These are phyloP conservation scores for Aphelenchoides besseyi DNA, from an alignment of 1,140 invertebrate genomes.

Conservation along the genomic window DNA sequence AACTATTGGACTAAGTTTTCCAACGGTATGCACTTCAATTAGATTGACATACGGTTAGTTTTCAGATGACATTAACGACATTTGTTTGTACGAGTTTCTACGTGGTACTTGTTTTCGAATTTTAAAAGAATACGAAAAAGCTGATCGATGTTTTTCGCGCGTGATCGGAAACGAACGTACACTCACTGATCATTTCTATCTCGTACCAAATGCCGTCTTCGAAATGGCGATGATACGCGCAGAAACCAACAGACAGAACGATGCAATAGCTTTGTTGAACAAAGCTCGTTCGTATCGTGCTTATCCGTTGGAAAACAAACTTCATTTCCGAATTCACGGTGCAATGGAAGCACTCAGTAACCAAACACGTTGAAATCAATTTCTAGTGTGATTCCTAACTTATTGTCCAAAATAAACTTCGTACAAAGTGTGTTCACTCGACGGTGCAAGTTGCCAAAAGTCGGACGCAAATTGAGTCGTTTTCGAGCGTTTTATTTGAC, in stretches of 20 bases:
- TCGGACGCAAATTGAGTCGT: no score
- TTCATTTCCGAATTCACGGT: slow-evolving; percentile 83
- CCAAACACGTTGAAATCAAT: not conserved
- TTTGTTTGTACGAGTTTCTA: slow-evolving; percentile 73
- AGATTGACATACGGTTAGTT: slow-evolving; percentile 4
- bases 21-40: slow-evolving; percentile 3
- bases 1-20: slow-evolving; percentile 31
- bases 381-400: no score
- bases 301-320: slow-evolving; percentile 80
- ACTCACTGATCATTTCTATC: slow-evolving; percentile 77
- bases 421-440: no score
- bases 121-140: slow-evolving; percentile 72
- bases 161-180: slow-evolving; percentile 64
- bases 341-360: slow-evolving; percentile 32
- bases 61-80: slow-evolving; percentile 72
- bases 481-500: no score
- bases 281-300: slow-evolving; percentile 75
- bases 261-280: slow-evolving; percentile 74
- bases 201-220: slow-evolving; percentile 80
- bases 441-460: no score
- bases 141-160: slow-evolving; percentile 74
- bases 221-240: slow-evolving; percentile 78
- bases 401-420: no score
- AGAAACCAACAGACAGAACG: slow-evolving; percentile 70
- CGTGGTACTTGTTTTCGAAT: slow-evolving; percentile 79